Conservation (phyloP, 2,888 invertebrate genomes). For the Xylophagus ater region DNA sequence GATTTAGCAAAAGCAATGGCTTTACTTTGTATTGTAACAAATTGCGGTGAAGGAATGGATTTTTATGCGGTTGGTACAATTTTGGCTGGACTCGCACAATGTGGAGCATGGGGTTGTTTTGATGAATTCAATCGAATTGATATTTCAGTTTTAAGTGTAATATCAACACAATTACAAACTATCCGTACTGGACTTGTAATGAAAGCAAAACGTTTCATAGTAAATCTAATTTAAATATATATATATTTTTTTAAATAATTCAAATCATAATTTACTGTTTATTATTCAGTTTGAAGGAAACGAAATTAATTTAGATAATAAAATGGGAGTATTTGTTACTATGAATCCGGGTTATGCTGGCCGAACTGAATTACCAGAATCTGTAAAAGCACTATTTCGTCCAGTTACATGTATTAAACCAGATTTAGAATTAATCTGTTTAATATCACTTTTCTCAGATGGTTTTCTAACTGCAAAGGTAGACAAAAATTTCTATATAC, state of each 20-base stretch:
- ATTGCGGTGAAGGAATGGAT: slow-evolving; percentile 92
- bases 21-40: slow-evolving; percentile 71
- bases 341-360: slow-evolving; percentile 94
- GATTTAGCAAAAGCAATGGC: slow-evolving; percentile 86
- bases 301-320: slow-evolving; percentile 69
- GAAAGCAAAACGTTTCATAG: slow-evolving; percentile 63
- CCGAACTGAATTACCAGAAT: slow-evolving; percentile 82
- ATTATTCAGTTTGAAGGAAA: slow-evolving; percentile 67
- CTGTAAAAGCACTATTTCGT: slow-evolving; percentile 81
- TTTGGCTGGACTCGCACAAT: slow-evolving; percentile 44
- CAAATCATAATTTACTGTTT: neutral
- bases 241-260: neutral
- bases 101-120: slow-evolving; percentile 91
- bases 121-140: slow-evolving; percentile 92
- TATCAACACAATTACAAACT: slow-evolving; percentile 83
- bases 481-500: slow-evolving; percentile 9
- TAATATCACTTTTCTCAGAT: slow-evolving; percentile 84
- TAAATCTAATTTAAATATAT: slow-evolving; percentile 32
- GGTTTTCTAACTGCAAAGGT: slow-evolving; percentile 85
- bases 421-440: slow-evolving; percentile 78
- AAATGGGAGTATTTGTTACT: slow-evolving; percentile 88
- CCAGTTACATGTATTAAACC: slow-evolving; percentile 89
- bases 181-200: slow-evolving; percentile 73
- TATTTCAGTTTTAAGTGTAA: slow-evolving; percentile 82
- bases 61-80: slow-evolving; percentile 70